Evolutionary conservation across 64 coral and sea anemone species (phyloP).

Genomic region (Actinia tenebrosa): DNA sequence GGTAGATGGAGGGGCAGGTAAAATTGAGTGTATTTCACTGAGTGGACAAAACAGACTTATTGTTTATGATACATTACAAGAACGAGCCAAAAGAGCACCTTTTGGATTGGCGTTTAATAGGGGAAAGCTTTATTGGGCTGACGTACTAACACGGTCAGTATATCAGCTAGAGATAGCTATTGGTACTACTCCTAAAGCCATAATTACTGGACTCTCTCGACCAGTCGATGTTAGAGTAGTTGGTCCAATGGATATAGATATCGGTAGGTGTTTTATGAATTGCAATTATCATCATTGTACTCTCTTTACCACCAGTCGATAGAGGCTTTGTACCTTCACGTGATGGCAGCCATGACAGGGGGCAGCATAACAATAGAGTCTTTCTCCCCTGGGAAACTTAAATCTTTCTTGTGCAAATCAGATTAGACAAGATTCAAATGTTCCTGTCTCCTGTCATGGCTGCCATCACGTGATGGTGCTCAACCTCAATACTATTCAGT

Average conservation of each 20-base stretch:
- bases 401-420: too few relatives aligned
- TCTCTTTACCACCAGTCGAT: too few relatives aligned
- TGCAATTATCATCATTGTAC: too few relatives aligned
- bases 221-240: slow-evolving; percentile 21
- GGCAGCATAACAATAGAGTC: too few relatives aligned
- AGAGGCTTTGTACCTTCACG: too few relatives aligned
- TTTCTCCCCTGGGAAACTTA: too few relatives aligned
- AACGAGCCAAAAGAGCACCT: not conserved
- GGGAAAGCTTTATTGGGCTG: slow-evolving; percentile 29
- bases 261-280: not conserved
- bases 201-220: not conserved
- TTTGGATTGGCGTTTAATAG: slow-evolving; percentile 23
- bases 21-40: slow-evolving; percentile 52
- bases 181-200: not conserved
- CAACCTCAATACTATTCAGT: too few relatives aligned
- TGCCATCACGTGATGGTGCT: too few relatives aligned
- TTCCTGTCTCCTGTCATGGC: too few relatives aligned
- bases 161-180: slow-evolving; percentile 19
- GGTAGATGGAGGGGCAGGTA: slow-evolving; percentile 44
- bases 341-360: too few relatives aligned
- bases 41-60: slow-evolving; percentile 29
- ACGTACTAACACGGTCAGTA: not conserved
- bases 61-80: slow-evolving; percentile 1
- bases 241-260: not conserved
- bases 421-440: too few relatives aligned